phyloP scores from a whole-genome alignment of 2,797 vertebrate species.

The Aphelocoma californica region DNA sequence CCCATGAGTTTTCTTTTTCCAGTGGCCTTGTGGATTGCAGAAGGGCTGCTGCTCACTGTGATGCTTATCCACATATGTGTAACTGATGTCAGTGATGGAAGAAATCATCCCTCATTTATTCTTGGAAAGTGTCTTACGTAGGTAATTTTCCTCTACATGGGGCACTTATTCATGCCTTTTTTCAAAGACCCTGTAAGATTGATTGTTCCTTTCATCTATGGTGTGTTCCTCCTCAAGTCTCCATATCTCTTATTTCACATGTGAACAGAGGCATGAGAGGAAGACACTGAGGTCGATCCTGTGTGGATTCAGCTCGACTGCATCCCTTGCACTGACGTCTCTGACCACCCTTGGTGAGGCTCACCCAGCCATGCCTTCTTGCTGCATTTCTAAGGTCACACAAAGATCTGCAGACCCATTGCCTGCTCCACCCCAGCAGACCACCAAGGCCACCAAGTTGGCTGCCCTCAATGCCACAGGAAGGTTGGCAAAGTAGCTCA shows the following conservation, averaged over 20 bases:
- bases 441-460: neutral
- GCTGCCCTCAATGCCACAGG: neutral
- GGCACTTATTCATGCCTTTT: neutral
- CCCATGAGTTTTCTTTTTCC: neutral
- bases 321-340: neutral
- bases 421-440: neutral
- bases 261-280: neutral
- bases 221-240: neutral
- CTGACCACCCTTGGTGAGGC: accelerated
- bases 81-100: neutral
- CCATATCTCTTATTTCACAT: neutral
- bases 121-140: neutral
- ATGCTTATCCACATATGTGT: neutral
- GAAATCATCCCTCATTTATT: neutral
- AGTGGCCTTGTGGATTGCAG: neutral
- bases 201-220: neutral
- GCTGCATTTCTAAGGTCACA: neutral
- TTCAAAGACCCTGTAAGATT: neutral
- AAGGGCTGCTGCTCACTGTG: neutral
- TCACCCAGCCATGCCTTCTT: accelerated
- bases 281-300: neutral
- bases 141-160: neutral
- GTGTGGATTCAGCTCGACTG: neutral
- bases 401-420: neutral
- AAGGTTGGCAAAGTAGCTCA: neutral